Conservation (phyloP, 1,140 invertebrate species). For the Mya arenaria region DNA sequence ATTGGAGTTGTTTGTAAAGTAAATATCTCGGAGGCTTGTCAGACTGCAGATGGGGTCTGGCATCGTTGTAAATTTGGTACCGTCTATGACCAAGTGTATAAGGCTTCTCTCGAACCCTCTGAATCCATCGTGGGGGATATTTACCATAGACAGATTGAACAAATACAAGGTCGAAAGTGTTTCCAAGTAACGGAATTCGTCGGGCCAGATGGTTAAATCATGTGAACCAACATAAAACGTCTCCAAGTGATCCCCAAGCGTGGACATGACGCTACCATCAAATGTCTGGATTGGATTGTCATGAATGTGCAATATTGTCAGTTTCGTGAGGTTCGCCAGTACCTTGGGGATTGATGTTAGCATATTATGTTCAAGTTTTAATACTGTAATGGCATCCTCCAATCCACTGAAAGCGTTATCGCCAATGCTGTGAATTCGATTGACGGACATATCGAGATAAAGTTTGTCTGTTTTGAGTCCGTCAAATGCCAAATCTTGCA, state of each 20-base stretch:
- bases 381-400: slow-evolving; percentile 3
- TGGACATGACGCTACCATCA: neutral
- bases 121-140: slow-evolving; percentile 1
- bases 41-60: neutral
- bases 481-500: neutral
- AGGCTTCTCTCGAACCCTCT: neutral
- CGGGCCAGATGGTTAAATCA: neutral
- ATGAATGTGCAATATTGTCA: slow-evolving; percentile 1
- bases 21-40: neutral
- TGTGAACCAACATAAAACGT: slow-evolving; percentile 8
- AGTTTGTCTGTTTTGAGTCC: slow-evolving; percentile 4
- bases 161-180: neutral
- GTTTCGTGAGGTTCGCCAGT: neutral
- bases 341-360: neutral
- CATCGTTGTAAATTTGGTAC: neutral
- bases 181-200: neutral
- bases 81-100: neutral
- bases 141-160: neutral
- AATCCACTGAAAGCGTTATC: neutral
- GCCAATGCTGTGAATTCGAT: neutral
- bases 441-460: slow-evolving; percentile 15
- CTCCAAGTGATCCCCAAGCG: slow-evolving; percentile 16
- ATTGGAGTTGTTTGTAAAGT: slow-evolving; percentile 4
- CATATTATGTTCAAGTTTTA: slow-evolving; percentile 9
- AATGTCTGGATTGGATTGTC: slow-evolving; percentile 8